These are phyloP conservation scores for Geopemphigus sp. DNA, from an alignment of 1,140 invertebrate genomes.

Conservation along the genomic window DNA sequence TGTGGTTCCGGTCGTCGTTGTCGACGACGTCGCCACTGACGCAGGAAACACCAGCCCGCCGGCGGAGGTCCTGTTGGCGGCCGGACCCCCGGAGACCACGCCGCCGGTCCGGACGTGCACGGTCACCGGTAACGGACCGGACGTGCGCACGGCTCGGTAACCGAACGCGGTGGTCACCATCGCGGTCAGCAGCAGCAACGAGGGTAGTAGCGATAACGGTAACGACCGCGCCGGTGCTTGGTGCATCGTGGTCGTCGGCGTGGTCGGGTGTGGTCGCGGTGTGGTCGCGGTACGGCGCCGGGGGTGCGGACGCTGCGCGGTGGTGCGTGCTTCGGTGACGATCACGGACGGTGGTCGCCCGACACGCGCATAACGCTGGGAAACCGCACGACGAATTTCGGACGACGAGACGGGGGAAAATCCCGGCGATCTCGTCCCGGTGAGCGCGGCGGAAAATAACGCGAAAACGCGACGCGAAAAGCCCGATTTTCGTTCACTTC, in stretches of 20 bases:
- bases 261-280: not conserved
- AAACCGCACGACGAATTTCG: not conserved
- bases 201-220: not conserved
- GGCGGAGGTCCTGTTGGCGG: conserved; percentile 10
- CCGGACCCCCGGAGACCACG: not conserved
- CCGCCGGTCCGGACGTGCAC: conserved; percentile 35
- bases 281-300: not conserved
- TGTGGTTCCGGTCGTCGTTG: not conserved
- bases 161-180: conserved; percentile 1
- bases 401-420: not conserved
- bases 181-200: not conserved
- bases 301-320: not conserved
- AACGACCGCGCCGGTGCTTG: not conserved
- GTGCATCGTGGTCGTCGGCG: not conserved
- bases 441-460: no score
- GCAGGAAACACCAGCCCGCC: not conserved
- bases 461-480: not conserved
- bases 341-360: conserved; percentile 12
- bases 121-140: conserved; percentile 33
- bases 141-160: conserved; percentile 44
- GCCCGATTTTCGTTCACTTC: not conserved
- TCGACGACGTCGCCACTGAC: not conserved
- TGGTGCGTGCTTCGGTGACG: not conserved
- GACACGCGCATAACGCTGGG: not conserved
- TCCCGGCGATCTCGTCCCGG: no score